A percentile compares a stretch with the other conserved stretches of the same genome.
These are phyloP conservation scores for Leptocoma aspasia DNA, from an alignment of 2,113 vertebrate genomes.

Conservation along the genomic window DNA sequence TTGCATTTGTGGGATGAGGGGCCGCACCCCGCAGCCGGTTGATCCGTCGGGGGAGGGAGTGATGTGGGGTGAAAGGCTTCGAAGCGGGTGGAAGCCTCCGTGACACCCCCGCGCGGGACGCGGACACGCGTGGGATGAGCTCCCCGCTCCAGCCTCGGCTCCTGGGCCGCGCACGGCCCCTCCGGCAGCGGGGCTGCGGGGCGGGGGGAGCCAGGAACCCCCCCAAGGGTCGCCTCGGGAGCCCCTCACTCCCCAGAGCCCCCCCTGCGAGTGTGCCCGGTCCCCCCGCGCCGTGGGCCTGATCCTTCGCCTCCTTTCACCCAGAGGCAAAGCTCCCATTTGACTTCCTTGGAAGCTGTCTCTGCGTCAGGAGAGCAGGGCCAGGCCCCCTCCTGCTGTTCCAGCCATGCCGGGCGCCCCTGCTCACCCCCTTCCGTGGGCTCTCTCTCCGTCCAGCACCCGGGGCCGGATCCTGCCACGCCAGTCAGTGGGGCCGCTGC, in stretches of 20 bases:
- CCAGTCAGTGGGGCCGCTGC: constrained; percentile 60
- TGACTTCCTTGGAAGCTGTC: constrained; percentile 61
- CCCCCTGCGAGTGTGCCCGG: not conserved
- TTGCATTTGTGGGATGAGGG: not conserved
- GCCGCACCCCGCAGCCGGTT: not conserved
- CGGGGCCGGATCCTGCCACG: constrained; percentile 58
- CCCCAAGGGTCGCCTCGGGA: not conserved
- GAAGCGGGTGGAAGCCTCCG: not conserved
- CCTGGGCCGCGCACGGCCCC: not conserved
- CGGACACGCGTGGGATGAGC: not conserved
- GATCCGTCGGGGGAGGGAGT: not conserved
- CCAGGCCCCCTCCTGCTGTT: constrained; percentile 48
- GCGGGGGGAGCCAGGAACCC: not conserved
- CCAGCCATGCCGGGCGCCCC: constrained; percentile 27
- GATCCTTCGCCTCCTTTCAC: constrained; percentile 55
- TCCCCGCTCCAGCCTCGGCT: not conserved
- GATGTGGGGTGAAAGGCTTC: not conserved
- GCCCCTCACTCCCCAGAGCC: not conserved
- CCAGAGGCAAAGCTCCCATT: constrained; percentile 61
- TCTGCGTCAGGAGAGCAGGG: constrained; percentile 54
- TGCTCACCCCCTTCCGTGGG: constrained; percentile 47
- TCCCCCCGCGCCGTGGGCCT: constrained; percentile 9
- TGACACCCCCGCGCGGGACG: not conserved
- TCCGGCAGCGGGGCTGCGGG: not conserved
- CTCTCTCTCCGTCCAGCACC: constrained; percentile 59